phyloP scores from a whole-genome alignment of 2,113 vertebrate genomes.

The Notarius quadriscutis region DNA sequence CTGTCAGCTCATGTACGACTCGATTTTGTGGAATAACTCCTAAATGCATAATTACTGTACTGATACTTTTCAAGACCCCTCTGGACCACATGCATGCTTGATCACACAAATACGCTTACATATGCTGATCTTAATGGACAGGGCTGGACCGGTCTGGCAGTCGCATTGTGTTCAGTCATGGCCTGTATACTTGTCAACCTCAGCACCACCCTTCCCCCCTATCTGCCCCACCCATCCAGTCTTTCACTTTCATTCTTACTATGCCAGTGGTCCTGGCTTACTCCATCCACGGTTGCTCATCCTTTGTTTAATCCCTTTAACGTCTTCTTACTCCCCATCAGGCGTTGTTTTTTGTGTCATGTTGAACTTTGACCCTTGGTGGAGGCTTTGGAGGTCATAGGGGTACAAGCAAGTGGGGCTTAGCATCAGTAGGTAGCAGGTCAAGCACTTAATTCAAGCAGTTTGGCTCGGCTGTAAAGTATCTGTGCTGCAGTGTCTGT shows the following conservation, averaged over 20 bases:
- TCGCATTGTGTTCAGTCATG: conserved; percentile 39
- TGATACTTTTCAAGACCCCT: not conserved
- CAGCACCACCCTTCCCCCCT: conserved; percentile 40
- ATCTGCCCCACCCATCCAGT: conserved; percentile 19
- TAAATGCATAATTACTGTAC: not conserved
- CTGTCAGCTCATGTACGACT: too few relatives aligned
- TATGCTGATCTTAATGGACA: conserved; percentile 45
- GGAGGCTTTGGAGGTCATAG: conserved; percentile 48
- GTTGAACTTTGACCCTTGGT: conserved; percentile 60
- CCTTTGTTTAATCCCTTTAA: conserved; percentile 61
- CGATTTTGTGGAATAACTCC: too few relatives aligned
- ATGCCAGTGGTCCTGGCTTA: conserved; percentile 18
- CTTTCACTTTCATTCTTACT: conserved; percentile 28
- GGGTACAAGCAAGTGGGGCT: conserved; percentile 21
- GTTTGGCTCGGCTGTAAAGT: conserved; percentile 44
- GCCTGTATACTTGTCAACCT: conserved; percentile 26
- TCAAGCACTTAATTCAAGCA: conserved; percentile 56
- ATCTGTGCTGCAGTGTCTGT: not conserved
- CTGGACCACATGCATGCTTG: not conserved
- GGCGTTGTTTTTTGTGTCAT: not conserved
- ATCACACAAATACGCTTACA: not conserved
- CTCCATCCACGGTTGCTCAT: conserved; percentile 48
- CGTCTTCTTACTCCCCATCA: not conserved
- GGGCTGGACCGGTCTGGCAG: conserved; percentile 43
- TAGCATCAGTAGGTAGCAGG: conserved; percentile 46